Evolutionary conservation across 2,113 vertebrate genomes (phyloP), one percentile per base, ranked within the genome.

Genomic region (Porphyrio hochstetteri): DNA sequence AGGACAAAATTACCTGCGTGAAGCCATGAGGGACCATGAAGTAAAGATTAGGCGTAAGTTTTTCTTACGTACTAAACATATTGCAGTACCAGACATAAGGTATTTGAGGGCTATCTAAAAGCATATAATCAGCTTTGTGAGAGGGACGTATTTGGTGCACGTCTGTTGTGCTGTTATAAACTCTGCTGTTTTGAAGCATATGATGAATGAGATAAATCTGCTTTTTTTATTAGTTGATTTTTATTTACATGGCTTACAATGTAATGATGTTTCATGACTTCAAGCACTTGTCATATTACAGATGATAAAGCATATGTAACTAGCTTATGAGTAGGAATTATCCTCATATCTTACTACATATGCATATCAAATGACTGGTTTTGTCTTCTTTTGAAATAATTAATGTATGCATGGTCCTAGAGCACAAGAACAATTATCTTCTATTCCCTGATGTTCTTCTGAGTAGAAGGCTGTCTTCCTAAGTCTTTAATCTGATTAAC

Each of bases 121-220:
- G 74, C 72, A 53, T 86, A 20, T 94, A 93, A 95, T 95, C 86
- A 92, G 83, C 95, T 96, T 97, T 97, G 60, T 65, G 31, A 69
- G 86, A 82, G 61, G 61, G 50, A 50, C 35, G 1, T 92, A 65
- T 21, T 88, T 76, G 77, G 53, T 83, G 48, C 48, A 35, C 42
- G 5, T 90, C 91, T 68, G 38, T 78, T 92, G 40, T 9, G 7
- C 13, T 72, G 31, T 4, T 44, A 27, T 53, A 6, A 63, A 14
- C 9, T 25, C 46, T 53, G 17, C 23, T 76, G 11, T 69, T 90
- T 83, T 74, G 18, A 70, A 14, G 42, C 16, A 8, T 56, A 5
- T 18, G 21, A 72, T 27, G 29, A 80, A 23, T n/a, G 25, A 89
- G 55, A 25, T 18, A 25, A n/a, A 60, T 57, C 36, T 44, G 10